phyloP scores from a whole-genome alignment of 2,888 invertebrate species.

The Amphipyra berbera region DNA sequence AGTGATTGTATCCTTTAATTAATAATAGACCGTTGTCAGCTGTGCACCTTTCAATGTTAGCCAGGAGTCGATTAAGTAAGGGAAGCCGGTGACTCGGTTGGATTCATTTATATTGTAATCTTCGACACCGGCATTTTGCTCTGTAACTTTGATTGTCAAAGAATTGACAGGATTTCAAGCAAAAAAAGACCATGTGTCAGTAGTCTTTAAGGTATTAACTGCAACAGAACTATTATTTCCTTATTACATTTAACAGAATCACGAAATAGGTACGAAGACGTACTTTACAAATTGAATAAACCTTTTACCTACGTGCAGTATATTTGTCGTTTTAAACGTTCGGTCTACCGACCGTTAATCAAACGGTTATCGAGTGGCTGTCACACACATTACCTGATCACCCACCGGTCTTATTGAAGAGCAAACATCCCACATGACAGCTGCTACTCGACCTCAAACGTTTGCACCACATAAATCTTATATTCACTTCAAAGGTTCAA shows the following conservation, averaged over 20 bases:
- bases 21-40: no score
- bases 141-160: not conserved
- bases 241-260: no score
- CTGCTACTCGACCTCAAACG: conserved; percentile 22
- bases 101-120: not conserved
- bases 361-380: conserved; percentile 34
- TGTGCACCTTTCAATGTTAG: not conserved
- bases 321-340: conserved; percentile 11
- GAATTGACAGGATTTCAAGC: conserved; percentile 12
- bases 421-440: conserved; percentile 28
- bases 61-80: conserved; percentile 13
- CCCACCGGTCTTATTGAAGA: conserved; percentile 13
- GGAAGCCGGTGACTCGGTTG: conserved; percentile 8
- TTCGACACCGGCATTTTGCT: conserved; percentile 5
- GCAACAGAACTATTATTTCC: no score
- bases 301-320: conserved; percentile 11
- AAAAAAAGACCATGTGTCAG: no score
- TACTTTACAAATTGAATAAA: conserved; percentile 10
- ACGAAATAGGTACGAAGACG: not conserved
- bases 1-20: not conserved
- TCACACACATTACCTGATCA: conserved; percentile 33
- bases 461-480: conserved; percentile 35
- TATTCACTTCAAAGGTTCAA: conserved; percentile 29
- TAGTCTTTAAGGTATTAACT: no score
- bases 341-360: conserved; percentile 21